A percentile compares a stretch with the other conserved stretches of the same genome.
These are phyloP conservation scores for Tangara arthus DNA, from an alignment of 2,797 vertebrate genomes.

Conservation along the genomic window DNA sequence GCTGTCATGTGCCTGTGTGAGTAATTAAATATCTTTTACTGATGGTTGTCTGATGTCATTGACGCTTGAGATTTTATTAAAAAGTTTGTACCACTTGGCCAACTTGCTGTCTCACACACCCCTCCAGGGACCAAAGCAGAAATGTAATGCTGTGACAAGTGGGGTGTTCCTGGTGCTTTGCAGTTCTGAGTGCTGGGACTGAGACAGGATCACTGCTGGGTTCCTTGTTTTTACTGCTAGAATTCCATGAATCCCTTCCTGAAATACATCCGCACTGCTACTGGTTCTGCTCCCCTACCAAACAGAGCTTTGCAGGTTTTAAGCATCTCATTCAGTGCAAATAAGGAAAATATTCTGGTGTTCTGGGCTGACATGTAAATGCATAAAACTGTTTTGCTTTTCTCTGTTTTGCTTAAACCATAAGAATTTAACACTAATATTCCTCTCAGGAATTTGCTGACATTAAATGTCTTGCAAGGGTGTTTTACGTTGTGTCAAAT, in stretches of 20 bases:
- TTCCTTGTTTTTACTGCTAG: neutral
- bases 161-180: neutral
- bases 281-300: neutral
- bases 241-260: neutral
- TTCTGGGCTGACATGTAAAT: neutral
- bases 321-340: neutral
- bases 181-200: neutral
- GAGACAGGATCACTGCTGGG: neutral
- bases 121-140: neutral
- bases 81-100: neutral
- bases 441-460: neutral
- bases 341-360: neutral
- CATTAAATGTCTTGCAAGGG: neutral
- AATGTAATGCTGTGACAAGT: fast-evolving
- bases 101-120: neutral
- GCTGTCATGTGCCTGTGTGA: neutral
- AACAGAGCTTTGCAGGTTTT: neutral
- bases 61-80: neutral
- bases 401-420: neutral
- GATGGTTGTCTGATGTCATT: neutral
- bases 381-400: neutral
- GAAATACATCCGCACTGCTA: neutral
- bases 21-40: neutral
- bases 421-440: neutral
- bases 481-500: neutral